These are phyloP conservation scores for Maconellicoccus hirsutus DNA, from an alignment of 1,140 invertebrate species.

Conservation along the genomic window DNA sequence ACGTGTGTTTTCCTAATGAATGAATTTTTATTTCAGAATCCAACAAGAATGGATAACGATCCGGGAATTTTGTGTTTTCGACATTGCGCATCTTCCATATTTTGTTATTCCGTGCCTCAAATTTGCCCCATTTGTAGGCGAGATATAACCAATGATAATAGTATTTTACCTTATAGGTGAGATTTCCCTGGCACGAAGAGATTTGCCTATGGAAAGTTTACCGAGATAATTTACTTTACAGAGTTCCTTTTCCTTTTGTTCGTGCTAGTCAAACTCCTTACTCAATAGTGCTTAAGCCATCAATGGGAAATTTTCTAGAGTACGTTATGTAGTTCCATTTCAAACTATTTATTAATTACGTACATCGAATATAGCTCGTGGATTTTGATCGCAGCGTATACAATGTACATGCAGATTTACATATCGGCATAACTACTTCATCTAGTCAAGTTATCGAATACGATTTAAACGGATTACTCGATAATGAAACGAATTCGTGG, in stretches of 20 bases:
- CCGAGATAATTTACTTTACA: constrained; percentile 38
- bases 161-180: constrained; percentile 56
- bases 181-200: constrained; percentile 22
- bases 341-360: background rate
- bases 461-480: constrained; percentile 53
- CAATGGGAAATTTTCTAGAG: constrained; percentile 68
- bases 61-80: constrained; percentile 69
- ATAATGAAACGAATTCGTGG: constrained; percentile 43
- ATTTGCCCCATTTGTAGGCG: constrained; percentile 54
- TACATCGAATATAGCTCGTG: background rate
- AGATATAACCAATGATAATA: constrained; percentile 44
- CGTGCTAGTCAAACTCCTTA: constrained; percentile 57
- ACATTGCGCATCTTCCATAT: constrained; percentile 58
- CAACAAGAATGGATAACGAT: constrained; percentile 38
- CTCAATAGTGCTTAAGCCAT: constrained; percentile 63
- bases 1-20: background rate
- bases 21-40: background rate
- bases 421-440: constrained; percentile 68
- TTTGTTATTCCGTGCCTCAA: constrained; percentile 58
- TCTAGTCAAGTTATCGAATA: constrained; percentile 61
- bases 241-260: constrained; percentile 64
- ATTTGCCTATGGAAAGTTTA: no score
- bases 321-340: constrained; percentile 38
- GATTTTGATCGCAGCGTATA: constrained; percentile 43
- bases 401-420: constrained; percentile 62